These are phyloP conservation scores for Meandrusa payeni DNA, from an alignment of 2,888 invertebrate genomes.

Conservation along the genomic window DNA sequence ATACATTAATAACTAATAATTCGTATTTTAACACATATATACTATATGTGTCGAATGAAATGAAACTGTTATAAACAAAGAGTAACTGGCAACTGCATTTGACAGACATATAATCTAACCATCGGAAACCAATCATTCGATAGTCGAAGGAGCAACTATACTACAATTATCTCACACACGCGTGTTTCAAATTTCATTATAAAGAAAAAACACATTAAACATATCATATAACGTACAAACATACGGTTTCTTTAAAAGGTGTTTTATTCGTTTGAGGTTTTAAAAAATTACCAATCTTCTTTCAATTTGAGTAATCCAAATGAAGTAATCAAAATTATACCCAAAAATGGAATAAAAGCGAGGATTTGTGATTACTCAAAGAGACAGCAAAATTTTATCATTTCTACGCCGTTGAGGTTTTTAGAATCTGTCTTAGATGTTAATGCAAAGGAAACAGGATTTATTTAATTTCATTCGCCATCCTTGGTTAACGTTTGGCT, in stretches of 20 bases:
- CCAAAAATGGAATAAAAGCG: constrained; percentile 41
- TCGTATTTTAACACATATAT: too few relatives aligned
- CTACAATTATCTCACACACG: too few relatives aligned
- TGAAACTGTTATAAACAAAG: too few relatives aligned
- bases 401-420: constrained; percentile 52
- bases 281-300: constrained; percentile 15
- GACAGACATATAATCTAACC: too few relatives aligned
- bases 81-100: too few relatives aligned
- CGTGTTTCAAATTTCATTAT: too few relatives aligned
- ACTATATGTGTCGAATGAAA: too few relatives aligned
- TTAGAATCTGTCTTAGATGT: constrained; percentile 54
- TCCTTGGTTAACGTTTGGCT: constrained; percentile 17
- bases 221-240: too few relatives aligned
- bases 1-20: too few relatives aligned
- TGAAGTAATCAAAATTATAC: constrained; percentile 56
- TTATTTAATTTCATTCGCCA: constrained; percentile 33
- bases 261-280: constrained; percentile 17
- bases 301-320: constrained; percentile 43
- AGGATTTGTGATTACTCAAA: constrained; percentile 62
- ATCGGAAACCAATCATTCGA: too few relatives aligned
- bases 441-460: constrained; percentile 43
- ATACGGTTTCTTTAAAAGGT: constrained; percentile 24
- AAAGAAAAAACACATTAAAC: too few relatives aligned
- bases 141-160: too few relatives aligned
- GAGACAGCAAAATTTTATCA: constrained; percentile 54